These are phyloP conservation scores for Rhopalosiphum nymphaeae DNA, from an alignment of 2,888 invertebrate genomes.

Conservation along the genomic window DNA sequence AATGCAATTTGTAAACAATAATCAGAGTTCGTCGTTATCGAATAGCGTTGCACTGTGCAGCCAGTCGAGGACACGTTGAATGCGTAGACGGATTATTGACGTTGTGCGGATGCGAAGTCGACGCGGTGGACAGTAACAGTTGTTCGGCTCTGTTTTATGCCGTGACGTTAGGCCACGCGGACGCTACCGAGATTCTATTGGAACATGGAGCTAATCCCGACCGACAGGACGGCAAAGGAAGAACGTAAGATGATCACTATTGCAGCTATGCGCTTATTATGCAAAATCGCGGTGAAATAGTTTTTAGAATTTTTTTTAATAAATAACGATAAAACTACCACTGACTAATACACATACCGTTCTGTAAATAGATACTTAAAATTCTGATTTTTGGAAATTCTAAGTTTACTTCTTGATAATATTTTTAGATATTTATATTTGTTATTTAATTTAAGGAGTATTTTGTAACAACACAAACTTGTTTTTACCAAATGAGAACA, in stretches of 20 bases:
- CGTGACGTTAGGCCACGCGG: constrained; percentile 94
- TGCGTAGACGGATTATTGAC: constrained; percentile 90
- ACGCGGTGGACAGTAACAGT: constrained; percentile 92
- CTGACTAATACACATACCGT: not conserved
- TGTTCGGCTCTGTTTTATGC: constrained; percentile 98
- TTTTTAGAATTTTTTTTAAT: not conserved
- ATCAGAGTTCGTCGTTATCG: not conserved
- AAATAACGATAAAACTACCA: not conserved
- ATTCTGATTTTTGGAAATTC: not conserved
- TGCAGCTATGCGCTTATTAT: not conserved
- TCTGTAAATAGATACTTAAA: not conserved
- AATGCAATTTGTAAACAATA: not conserved
- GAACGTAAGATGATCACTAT: constrained; percentile 76
- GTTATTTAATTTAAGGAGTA: too few relatives aligned
- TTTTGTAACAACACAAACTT: too few relatives aligned
- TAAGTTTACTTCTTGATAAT: too few relatives aligned
- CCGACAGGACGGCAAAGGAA: constrained; percentile 90
- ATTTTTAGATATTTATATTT: too few relatives aligned
- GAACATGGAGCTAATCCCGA: constrained; percentile 92
- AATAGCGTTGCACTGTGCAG: constrained; percentile 92
- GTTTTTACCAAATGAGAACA: too few relatives aligned
- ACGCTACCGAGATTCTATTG: constrained; percentile 90
- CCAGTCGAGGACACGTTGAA: constrained; percentile 93
- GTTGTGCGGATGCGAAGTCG: constrained; percentile 88
- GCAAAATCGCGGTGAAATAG: not conserved